Percentiles rank a stretch among this genome's conserved stretches.
Conservation (phyloP, 1,140 invertebrate species). For the Tetragonula clypearis region DNA sequence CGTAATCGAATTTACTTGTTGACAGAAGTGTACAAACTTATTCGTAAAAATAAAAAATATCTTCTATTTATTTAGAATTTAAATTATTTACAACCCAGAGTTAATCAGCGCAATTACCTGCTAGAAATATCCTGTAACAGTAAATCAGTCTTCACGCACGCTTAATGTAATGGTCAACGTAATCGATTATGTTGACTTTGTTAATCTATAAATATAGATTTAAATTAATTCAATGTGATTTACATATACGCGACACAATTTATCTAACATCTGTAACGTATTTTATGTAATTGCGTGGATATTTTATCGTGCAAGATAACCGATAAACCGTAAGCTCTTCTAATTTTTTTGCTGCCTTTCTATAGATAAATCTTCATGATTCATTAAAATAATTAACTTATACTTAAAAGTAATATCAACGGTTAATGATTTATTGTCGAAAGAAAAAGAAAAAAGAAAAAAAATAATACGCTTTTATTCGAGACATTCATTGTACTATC, state of each 20-base stretch:
- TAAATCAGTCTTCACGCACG: slow-evolving; percentile 50
- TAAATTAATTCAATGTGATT: slow-evolving; percentile 49
- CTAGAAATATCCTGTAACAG: slow-evolving; percentile 54
- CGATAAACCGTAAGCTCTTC: slow-evolving; percentile 30
- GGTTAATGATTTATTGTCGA: neutral
- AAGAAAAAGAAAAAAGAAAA: neutral
- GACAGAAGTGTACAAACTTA: slow-evolving; percentile 74
- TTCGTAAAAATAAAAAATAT: slow-evolving; percentile 73
- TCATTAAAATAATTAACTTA: slow-evolving; percentile 4
- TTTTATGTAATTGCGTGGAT: slow-evolving; percentile 30
- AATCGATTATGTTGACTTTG: slow-evolving; percentile 31
- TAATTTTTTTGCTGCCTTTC: neutral
- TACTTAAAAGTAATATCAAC: neutral
- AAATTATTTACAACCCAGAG: slow-evolving; percentile 59
- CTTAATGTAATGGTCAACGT: slow-evolving; percentile 44
- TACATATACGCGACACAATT: slow-evolving; percentile 37
- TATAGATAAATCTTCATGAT: neutral
- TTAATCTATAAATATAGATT: slow-evolving; percentile 40
- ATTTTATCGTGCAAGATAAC: slow-evolving; percentile 25
- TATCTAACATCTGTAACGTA: slow-evolving; percentile 34
- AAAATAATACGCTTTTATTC: neutral
- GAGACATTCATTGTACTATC: neutral
- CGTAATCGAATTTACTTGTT: slow-evolving; percentile 70
- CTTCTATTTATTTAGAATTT: slow-evolving; percentile 67
- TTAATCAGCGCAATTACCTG: slow-evolving; percentile 46